Conservation (phyloP, 2,888 invertebrate species). For the Molorchus minor region DNA sequence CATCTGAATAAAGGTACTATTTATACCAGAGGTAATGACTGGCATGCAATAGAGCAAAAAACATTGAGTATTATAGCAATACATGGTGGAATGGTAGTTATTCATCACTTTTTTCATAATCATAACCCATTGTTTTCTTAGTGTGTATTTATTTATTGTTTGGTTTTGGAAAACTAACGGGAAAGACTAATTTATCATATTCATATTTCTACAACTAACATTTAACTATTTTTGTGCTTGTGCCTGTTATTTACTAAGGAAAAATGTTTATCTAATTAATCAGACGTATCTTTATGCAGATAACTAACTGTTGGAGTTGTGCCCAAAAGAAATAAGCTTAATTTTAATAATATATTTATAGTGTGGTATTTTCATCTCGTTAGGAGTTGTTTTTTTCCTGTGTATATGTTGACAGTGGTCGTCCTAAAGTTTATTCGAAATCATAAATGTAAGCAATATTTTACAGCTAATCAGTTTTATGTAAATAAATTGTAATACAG, state of each 20-base stretch:
- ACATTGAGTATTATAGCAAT: slow-evolving; percentile 26
- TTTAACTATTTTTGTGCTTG: slow-evolving; percentile 31
- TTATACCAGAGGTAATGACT: slow-evolving; percentile 1
- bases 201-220: slow-evolving; percentile 39
- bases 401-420: too few relatives aligned
- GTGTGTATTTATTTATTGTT: slow-evolving; percentile 39
- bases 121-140: slow-evolving; percentile 37
- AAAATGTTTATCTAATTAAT: slow-evolving; percentile 10
- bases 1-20: background rate
- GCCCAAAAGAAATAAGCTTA: slow-evolving; percentile 34
- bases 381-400: slow-evolving; percentile 6
- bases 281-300: background rate
- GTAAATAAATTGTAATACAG: too few relatives aligned
- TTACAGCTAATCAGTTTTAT: too few relatives aligned
- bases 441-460: too few relatives aligned
- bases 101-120: slow-evolving; percentile 30
- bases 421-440: too few relatives aligned
- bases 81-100: slow-evolving; percentile 41
- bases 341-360: slow-evolving; percentile 30
- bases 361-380: slow-evolving; percentile 10
- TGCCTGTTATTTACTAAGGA: slow-evolving; percentile 27
- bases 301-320: slow-evolving; percentile 36
- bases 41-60: background rate
- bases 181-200: slow-evolving; percentile 58
- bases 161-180: slow-evolving; percentile 60